Evolutionary conservation across 1,140 invertebrate species (phyloP).

Genomic region (Danaus plexippus): DNA sequence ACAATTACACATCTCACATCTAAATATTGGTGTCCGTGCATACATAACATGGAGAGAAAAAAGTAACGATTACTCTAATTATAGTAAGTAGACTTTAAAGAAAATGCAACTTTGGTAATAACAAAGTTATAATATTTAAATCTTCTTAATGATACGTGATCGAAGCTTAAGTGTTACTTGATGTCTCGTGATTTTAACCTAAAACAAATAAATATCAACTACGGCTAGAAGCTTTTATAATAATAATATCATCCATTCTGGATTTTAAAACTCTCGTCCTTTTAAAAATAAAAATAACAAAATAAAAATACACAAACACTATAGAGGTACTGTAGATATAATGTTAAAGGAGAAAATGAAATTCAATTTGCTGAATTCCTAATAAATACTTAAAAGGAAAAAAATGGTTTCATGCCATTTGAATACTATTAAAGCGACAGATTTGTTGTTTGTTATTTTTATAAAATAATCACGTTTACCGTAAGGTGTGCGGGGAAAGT

Average conservation of each 20-base stretch:
- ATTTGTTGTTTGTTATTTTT: background rate
- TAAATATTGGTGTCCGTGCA: no score
- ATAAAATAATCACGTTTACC: no score
- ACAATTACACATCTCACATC: constrained; percentile 52
- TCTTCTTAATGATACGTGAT: constrained; percentile 19
- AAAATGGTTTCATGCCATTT: background rate
- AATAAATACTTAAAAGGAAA: constrained; percentile 4
- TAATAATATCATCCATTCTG: constrained; percentile 65
- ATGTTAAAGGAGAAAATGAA: background rate
- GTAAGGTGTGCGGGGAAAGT: no score
- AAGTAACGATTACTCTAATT: constrained; percentile 3
- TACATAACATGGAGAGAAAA: no score
- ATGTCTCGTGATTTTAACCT: constrained; percentile 18
- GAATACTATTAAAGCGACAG: background rate
- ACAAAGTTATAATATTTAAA: constrained; percentile 43
- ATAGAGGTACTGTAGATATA: constrained; percentile 43
- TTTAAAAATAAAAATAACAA: constrained; percentile 60
- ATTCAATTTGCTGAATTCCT: constrained; percentile 2
- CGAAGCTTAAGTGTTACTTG: constrained; percentile 9
- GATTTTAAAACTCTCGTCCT: constrained; percentile 53
- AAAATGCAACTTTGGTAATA: constrained; percentile 43
- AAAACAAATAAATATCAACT: constrained; percentile 47
- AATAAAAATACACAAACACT: constrained; percentile 38
- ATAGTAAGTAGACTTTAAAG: constrained; percentile 24
- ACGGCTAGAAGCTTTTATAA: constrained; percentile 37